Percentiles rank a stretch among this genome's conserved stretches.
phyloP scores from a whole-genome alignment of 1,140 invertebrate species.

The Diprion similis region DNA sequence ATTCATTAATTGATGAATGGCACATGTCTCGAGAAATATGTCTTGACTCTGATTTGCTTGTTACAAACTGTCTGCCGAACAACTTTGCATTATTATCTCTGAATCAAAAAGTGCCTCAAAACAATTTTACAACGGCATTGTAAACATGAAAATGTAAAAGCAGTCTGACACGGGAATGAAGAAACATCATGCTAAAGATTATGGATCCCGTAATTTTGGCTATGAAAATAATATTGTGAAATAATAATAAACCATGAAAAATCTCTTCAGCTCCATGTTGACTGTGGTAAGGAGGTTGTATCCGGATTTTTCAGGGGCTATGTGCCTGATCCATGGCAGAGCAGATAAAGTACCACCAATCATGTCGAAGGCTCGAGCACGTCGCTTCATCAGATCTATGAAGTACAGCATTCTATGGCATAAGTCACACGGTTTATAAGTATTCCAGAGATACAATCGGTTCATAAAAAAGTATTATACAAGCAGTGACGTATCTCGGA shows the following conservation, averaged over 20 bases:
- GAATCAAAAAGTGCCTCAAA: too few relatives aligned
- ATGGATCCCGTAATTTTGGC: slow-evolving; percentile 17
- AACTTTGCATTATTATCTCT: too few relatives aligned
- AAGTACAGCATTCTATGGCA: slow-evolving; percentile 62
- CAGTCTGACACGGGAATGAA: too few relatives aligned
- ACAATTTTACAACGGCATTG: too few relatives aligned
- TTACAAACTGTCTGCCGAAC: too few relatives aligned
- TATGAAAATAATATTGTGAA: slow-evolving; percentile 12
- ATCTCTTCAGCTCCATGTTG: slow-evolving; percentile 66
- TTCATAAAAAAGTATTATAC: not conserved
- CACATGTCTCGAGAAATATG: too few relatives aligned
- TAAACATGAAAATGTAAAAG: too few relatives aligned
- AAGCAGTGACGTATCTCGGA: not conserved
- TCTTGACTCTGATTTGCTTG: too few relatives aligned
- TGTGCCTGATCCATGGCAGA: slow-evolving; percentile 73
- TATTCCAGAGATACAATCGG: not conserved
- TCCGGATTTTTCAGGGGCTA: slow-evolving; percentile 72
- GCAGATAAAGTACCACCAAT: slow-evolving; percentile 72
- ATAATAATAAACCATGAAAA: slow-evolving; percentile 60
- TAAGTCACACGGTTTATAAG: not conserved
- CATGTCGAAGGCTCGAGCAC: slow-evolving; percentile 73
- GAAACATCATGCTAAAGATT: not conserved
- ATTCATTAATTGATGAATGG: too few relatives aligned
- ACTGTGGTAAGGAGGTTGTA: slow-evolving; percentile 71
- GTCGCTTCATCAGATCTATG: slow-evolving; percentile 67